phyloP scores from a whole-genome alignment of 2,113 vertebrate species.

The Ctenomys sociabilis region DNA sequence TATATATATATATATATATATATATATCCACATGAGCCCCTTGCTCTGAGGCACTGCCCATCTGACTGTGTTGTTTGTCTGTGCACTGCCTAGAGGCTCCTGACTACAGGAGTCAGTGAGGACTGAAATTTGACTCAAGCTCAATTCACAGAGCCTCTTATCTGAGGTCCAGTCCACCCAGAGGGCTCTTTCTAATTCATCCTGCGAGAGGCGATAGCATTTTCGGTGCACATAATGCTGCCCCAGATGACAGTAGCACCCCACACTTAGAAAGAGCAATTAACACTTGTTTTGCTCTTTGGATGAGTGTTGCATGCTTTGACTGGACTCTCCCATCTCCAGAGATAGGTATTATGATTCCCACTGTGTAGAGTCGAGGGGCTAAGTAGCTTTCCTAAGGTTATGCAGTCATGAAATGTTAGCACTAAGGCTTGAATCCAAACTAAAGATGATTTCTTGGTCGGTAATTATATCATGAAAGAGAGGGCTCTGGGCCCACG shows the following conservation, averaged over 20 bases:
- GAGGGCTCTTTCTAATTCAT: background rate
- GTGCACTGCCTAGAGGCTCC: background rate
- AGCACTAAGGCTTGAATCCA: background rate
- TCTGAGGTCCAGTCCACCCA: background rate
- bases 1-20: background rate
- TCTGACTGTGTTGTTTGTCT: background rate
- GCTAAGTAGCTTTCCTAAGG: background rate
- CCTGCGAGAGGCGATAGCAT: background rate
- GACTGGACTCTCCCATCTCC: background rate
- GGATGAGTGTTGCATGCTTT: background rate
- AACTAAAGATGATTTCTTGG: background rate
- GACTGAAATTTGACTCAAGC: background rate
- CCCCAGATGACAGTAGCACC: background rate
- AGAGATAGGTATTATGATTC: background rate
- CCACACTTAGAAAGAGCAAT: background rate
- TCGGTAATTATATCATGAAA: background rate
- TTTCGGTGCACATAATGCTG: constrained; percentile 16
- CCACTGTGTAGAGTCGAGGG: background rate
- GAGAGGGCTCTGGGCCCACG: background rate
- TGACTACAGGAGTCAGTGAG: background rate
- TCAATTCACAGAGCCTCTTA: background rate
- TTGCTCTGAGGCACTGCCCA: background rate
- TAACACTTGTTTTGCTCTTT: constrained; percentile 10
- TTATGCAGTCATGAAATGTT: background rate
- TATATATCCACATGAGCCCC: background rate